Evolutionary conservation across 2,888 invertebrate genomes (phyloP), one percentile per base, ranked within the genome.

Genomic region (Drosophila rubida): DNA sequence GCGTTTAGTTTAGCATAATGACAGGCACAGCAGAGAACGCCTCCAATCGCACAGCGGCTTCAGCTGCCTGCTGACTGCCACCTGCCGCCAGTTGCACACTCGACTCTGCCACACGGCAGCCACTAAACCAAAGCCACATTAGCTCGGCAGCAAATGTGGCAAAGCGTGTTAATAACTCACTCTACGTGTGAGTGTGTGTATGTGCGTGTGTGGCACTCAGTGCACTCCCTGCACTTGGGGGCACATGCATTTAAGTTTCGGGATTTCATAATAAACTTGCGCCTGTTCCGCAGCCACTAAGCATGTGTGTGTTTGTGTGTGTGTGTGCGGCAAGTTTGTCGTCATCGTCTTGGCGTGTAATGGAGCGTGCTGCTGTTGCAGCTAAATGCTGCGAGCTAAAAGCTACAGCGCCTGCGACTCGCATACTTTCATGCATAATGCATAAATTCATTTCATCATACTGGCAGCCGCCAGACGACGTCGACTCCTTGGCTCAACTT

Each of bases 81-180:
- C 61, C 45, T 58, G 30, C 53, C 35, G 32, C 27, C 22, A 45
- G 8, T 35, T 22, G 23, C 44, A 45, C 35, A 50, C 49, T 46
- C 50, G 65, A 41, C 54, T 23, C 37, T 68, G 77, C 73, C 75
- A 72, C 78, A 77, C 65, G 78, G 61, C 75, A 84, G 71, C 86
- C 83, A 86, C 81, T 81, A 82, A 86, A 75, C 76, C 78, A 86
- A 76, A 80, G 87, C 82, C 87, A 84, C 87, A 87, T 82, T 84
- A 87, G 81, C 84, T 80, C 70, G 85, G 85, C 80, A 78, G 85
- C 80, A 82, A 86, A 80, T 85, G 88, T 83, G 85, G 83, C 86
- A 88, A 83, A 77, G 88, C 87, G 88, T 86, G 87, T 88, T 86
- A 86, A 86, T 86, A 86, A 86, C 88, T 86, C 87, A 86, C 85